Evolutionary conservation across 2,797 vertebrate species (phyloP).

Genomic region (Ctenochaetus hawaiiensis): DNA sequence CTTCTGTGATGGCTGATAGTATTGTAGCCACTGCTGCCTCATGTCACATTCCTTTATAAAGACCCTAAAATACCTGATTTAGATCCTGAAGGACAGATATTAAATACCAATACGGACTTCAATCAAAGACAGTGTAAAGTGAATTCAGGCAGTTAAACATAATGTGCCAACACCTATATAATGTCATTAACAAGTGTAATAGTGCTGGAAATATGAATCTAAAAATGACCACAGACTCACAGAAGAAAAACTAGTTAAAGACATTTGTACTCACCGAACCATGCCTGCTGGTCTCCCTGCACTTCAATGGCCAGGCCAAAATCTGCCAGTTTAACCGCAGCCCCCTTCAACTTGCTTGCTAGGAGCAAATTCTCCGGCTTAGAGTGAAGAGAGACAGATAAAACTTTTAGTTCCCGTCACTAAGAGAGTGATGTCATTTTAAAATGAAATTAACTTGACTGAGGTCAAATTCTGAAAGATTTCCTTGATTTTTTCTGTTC

Average conservation of each 20-base stretch:
- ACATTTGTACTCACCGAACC: conserved; percentile 91
- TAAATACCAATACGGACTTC: too few relatives aligned
- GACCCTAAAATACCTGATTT: background rate
- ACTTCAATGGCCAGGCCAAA: conserved; percentile 98
- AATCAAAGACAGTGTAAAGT: background rate
- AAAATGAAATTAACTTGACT: background rate
- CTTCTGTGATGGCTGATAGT: background rate
- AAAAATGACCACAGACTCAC: too few relatives aligned
- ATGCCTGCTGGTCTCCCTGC: conserved; percentile 97
- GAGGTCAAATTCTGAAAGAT: background rate
- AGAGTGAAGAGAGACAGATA: conserved; percentile 66
- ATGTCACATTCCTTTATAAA: background rate
- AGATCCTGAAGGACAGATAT: too few relatives aligned
- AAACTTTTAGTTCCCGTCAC: conserved; percentile 21
- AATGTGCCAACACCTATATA: background rate
- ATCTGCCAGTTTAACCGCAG: conserved; percentile 97
- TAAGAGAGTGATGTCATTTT: rapidly evolving
- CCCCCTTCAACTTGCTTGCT: conserved; percentile 97
- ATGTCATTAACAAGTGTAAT: too few relatives aligned
- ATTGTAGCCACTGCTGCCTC: background rate
- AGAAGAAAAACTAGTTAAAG: background rate
- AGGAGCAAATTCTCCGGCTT: conserved; percentile 98
- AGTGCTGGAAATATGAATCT: too few relatives aligned
- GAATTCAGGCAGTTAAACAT: background rate
- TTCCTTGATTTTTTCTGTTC: background rate